Percentiles rank a stretch among this genome's conserved stretches.
phyloP scores from a whole-genome alignment of 2,113 vertebrate genomes.

The Actenoides lindsayi region DNA sequence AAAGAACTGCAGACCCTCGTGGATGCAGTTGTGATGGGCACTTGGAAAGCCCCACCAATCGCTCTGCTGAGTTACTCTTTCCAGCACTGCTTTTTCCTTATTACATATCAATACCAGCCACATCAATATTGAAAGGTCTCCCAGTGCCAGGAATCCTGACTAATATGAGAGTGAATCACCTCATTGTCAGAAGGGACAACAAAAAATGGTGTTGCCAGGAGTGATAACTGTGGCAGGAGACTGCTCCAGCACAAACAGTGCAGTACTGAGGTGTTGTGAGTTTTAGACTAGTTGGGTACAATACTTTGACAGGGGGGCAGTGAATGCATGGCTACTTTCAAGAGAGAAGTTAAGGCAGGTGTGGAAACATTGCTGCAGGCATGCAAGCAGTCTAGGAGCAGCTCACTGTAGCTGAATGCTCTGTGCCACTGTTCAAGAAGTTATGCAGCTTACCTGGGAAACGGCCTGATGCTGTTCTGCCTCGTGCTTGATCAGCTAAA shows the following conservation, averaged over 20 bases:
- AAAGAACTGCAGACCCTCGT: background rate
- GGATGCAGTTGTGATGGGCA: background rate
- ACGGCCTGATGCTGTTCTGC: background rate
- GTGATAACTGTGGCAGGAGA: background rate
- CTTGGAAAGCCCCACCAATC: background rate
- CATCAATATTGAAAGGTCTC: background rate
- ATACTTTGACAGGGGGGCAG: background rate
- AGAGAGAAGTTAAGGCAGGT: background rate
- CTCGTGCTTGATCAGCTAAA: background rate
- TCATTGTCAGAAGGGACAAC: background rate
- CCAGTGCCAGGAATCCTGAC: background rate
- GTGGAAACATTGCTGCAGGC: background rate
- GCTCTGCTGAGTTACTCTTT: background rate
- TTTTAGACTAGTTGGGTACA: background rate
- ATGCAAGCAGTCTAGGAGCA: background rate
- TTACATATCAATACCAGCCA: background rate
- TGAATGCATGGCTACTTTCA: background rate
- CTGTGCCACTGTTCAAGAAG: background rate
- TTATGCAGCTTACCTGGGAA: background rate
- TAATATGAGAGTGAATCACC: background rate
- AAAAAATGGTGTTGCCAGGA: background rate
- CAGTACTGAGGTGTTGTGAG: background rate
- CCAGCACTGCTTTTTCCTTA: background rate
- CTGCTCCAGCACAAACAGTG: background rate
- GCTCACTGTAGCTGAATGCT: background rate